A percentile compares a stretch with the other conserved stretches of the same genome.
These are phyloP conservation scores for Sturnus vulgaris DNA, from an alignment of 2,113 vertebrate genomes.

Conservation along the genomic window DNA sequence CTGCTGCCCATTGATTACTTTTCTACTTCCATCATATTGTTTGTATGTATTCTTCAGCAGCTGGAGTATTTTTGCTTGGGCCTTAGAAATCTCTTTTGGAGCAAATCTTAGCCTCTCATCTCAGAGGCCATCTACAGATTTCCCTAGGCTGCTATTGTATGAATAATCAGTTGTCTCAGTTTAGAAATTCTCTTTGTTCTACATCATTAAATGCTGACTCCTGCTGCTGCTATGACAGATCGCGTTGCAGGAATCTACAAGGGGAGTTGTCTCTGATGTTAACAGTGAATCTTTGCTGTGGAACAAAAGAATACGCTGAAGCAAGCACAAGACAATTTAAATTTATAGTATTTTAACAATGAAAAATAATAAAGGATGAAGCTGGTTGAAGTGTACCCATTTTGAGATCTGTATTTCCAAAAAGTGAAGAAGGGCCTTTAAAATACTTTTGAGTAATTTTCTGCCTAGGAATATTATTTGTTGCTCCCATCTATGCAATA, in stretches of 20 bases:
- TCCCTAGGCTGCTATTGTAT: background rate
- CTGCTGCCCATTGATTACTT: background rate
- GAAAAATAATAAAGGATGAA: background rate
- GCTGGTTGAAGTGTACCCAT: background rate
- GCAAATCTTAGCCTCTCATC: background rate
- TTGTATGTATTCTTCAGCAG: background rate
- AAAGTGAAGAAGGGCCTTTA: background rate
- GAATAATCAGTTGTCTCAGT: slow-evolving; percentile 10
- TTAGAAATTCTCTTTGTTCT: slow-evolving; percentile 48
- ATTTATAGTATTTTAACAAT: background rate
- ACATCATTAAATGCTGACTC: slow-evolving; percentile 46
- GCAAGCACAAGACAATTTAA: background rate
- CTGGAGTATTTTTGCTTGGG: background rate
- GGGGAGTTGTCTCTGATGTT: background rate
- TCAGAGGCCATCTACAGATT: background rate
- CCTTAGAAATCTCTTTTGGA: background rate
- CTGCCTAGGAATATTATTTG: background rate
- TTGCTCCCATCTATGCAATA: background rate
- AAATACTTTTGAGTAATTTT: background rate
- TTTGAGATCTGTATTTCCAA: background rate
- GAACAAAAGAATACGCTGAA: background rate
- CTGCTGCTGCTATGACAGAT: slow-evolving; percentile 25
- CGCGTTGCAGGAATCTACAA: background rate
- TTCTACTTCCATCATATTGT: background rate
- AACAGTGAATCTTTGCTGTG: background rate